Evolutionary conservation across 2,888 invertebrate species (phyloP).

Genomic region (Nemapogon koenigi): DNA sequence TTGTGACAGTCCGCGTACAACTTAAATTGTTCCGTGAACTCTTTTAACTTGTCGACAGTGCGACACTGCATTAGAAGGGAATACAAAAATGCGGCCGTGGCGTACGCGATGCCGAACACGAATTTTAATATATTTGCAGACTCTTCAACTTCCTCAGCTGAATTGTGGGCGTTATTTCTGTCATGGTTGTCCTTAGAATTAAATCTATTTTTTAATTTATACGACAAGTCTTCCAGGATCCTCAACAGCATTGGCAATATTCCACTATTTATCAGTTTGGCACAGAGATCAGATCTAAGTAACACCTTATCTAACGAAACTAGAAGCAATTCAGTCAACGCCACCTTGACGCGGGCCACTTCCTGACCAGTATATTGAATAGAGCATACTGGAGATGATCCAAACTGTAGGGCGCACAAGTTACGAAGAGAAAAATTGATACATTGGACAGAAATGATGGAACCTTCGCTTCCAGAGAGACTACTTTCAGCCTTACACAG

Average conservation of each 20-base stretch:
- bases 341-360: constrained; percentile 56
- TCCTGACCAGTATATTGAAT: constrained; percentile 32
- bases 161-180: constrained; percentile 24
- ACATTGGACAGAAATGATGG: constrained; percentile 63
- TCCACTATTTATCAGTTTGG: constrained; percentile 65
- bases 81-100: constrained; percentile 65
- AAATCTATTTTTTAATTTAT: constrained; percentile 24
- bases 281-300: constrained; percentile 56
- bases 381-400: constrained; percentile 39
- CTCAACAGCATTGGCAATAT: constrained; percentile 67
- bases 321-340: constrained; percentile 62
- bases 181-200: constrained; percentile 28
- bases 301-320: constrained; percentile 63
- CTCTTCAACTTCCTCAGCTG: constrained; percentile 41
- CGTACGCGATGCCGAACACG: constrained; percentile 66
- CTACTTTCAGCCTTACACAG: constrained; percentile 59
- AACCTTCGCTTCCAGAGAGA: constrained; percentile 55
- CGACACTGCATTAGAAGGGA: constrained; percentile 63
- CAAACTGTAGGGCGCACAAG: constrained; percentile 67
- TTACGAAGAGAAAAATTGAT: constrained; percentile 67
- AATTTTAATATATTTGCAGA: constrained; percentile 62
- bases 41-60: constrained; percentile 52
- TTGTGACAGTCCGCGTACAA: constrained; percentile 65
- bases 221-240: constrained; percentile 62
- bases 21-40: constrained; percentile 66